Conservation (phyloP, 2,797 vertebrate genomes). For the Takifugu ocellatus region DNA sequence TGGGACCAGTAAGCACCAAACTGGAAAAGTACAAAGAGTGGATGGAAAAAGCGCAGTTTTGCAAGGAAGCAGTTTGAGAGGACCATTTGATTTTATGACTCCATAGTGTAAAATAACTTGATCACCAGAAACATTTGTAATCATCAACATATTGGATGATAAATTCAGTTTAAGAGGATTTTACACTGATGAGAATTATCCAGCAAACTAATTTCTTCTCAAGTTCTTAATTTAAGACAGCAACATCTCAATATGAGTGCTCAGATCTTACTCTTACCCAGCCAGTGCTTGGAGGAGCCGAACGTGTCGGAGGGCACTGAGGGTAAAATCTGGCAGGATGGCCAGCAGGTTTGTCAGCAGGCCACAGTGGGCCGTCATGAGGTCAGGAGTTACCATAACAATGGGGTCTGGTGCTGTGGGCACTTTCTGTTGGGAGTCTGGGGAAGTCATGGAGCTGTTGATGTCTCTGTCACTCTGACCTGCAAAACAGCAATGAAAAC, state of each 20-base stretch:
- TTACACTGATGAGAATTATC: no score
- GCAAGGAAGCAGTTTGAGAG: constrained; percentile 6
- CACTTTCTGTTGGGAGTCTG: constrained; percentile 66
- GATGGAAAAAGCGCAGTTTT: constrained; percentile 3
- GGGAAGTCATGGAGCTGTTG: constrained; percentile 71
- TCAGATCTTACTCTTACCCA: constrained; percentile 71
- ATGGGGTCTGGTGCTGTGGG: constrained; percentile 59
- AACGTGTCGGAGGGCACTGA: constrained; percentile 73
- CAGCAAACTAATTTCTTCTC: no score
- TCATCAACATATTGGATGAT: no score
- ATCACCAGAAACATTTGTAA: no score
- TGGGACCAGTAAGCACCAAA: constrained; percentile 69
- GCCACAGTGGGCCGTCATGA: constrained; percentile 84
- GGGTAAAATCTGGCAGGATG: constrained; percentile 82
- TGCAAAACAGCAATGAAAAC: constrained; percentile 50
- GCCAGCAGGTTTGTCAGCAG: constrained; percentile 86
- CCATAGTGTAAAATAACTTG: neutral
- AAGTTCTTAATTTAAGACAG: no score
- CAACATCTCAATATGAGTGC: neutral
- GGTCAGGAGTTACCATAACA: constrained; percentile 84
- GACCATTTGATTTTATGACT: constrained; percentile 3
- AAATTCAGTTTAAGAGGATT: no score
- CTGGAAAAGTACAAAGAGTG: constrained; percentile 65
- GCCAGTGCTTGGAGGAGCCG: constrained; percentile 79
- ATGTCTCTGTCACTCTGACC: constrained; percentile 83